phyloP scores from a whole-genome alignment of 2,888 invertebrate genomes.

The Physocephala rufipes region DNA sequence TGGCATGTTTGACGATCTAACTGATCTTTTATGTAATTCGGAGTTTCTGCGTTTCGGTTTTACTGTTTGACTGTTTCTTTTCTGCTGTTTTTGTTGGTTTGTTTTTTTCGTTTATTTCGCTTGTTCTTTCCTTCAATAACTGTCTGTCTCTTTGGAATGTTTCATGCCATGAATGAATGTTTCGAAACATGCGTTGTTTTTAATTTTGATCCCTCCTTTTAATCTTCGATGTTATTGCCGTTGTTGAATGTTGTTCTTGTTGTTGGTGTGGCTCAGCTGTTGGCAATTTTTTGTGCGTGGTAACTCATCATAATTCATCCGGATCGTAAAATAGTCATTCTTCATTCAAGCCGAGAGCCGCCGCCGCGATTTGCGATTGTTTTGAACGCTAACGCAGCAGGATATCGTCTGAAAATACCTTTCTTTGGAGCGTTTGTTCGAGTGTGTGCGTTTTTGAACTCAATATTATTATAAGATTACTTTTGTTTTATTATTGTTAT shows the following conservation, averaged over 20 bases:
- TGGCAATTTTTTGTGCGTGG: constrained; percentile 54
- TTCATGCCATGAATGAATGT: too few species aligned
- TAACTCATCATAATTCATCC: constrained; percentile 61
- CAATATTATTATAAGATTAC: constrained; percentile 9
- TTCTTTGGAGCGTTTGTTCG: constrained; percentile 2
- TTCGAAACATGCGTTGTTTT: too few species aligned
- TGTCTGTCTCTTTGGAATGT: too few species aligned
- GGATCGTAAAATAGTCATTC: constrained; percentile 53
- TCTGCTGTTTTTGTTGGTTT: too few species aligned
- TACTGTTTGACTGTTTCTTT: too few species aligned
- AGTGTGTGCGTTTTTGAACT: background rate
- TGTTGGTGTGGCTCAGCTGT: background rate
- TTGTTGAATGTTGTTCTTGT: too few species aligned
- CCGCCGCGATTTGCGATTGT: background rate
- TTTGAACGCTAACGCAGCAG: constrained; percentile 7
- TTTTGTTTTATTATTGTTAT: constrained; percentile 4
- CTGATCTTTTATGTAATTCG: too few species aligned
- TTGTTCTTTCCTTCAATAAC: too few species aligned
- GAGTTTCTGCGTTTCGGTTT: too few species aligned
- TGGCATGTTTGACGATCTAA: background rate
- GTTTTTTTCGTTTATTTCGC: too few species aligned
- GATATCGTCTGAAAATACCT: background rate
- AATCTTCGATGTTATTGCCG: too few species aligned
- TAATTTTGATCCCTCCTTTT: too few species aligned
- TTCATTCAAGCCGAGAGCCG: constrained; percentile 15